A percentile compares a stretch with the other conserved stretches of the same genome.
Evolutionary conservation across 2,797 vertebrate species (phyloP).

Genomic region (Muscicapa comitata): DNA sequence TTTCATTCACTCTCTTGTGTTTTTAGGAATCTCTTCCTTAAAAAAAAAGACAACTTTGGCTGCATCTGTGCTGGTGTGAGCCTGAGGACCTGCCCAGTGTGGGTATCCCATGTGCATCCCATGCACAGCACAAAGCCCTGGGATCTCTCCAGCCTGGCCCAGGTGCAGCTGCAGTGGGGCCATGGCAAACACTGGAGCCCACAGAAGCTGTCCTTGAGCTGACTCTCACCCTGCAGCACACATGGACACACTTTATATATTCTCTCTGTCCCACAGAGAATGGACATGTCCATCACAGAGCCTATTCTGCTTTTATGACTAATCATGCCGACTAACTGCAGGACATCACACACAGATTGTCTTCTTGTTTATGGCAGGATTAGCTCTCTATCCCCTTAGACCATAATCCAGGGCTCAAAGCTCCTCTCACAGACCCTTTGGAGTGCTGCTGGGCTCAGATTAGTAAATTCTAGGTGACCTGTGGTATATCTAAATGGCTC

Average conservation of each 20-base stretch:
- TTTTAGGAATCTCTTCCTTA: background rate
- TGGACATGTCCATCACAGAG: background rate
- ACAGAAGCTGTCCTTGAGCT: background rate
- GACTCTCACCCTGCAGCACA: background rate
- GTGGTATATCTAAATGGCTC: background rate
- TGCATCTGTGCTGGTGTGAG: background rate
- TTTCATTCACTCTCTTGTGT: background rate
- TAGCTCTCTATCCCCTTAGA: background rate
- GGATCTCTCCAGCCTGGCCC: background rate
- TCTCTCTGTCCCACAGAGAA: background rate
- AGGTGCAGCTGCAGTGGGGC: background rate
- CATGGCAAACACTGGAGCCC: fast-evolving
- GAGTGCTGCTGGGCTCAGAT: background rate
- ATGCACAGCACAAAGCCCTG: background rate
- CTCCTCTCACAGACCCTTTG: background rate
- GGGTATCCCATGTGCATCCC: background rate
- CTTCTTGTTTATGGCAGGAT: background rate
- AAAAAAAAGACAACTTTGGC: background rate
- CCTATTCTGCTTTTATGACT: background rate
- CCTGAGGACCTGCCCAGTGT: background rate
- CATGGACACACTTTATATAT: fast-evolving
- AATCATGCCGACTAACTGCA: background rate
- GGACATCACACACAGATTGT: background rate
- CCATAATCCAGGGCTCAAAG: background rate
- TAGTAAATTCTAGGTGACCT: background rate